Evolutionary conservation across 2,113 vertebrate species (phyloP), one percentile per base, ranked within the genome.

Genomic region (Reinhardtius hippoglossoides): DNA sequence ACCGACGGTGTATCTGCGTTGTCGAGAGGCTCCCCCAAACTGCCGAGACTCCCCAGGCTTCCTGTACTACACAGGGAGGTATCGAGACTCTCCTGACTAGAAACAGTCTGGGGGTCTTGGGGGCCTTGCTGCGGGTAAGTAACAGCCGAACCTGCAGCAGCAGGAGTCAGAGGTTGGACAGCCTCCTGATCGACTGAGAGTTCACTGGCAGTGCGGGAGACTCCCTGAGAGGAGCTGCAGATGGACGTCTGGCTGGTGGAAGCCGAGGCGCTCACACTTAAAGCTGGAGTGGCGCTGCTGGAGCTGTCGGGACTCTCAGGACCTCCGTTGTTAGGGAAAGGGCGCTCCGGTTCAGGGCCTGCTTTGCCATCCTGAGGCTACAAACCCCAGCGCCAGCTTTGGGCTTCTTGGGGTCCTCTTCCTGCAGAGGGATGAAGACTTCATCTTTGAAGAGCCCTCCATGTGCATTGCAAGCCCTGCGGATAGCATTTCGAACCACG

Each of bases 401-500:
- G 1, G 87, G 37, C 86, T 96, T 97, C 81, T 95, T 96, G 5
- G 94, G 94, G 18, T 97, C 96, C 54, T 96, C 96, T 0, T 97
- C 96, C 92, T 99, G 97, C 80, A 98, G 15, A 0, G 98, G 97
- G 77, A 99, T 98, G 87, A 97, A 98, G 86, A 99, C 95, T 89
- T 99, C 97, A 0, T 99, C 98, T 79, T 96, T 97, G 91, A 99
- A 99, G 82, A 99, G 96, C 0, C 98, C 98, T 0, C 98, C 98
- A 0, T 99, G 98, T 0, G 96, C 97, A 0, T 97, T 99, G 89
- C 98, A 99, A 1, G 97, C 97, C 67, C 97, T 95, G 26, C 97
- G 95, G 88, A 99, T 98, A 2, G 97, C 98, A 0, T 92, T 96
- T 27, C 97, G 92, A 57, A 99, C 98, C 0, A 95, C 93, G 0